Conservation (phyloP, 2,797 vertebrate species). For the Cuculus canorus region DNA sequence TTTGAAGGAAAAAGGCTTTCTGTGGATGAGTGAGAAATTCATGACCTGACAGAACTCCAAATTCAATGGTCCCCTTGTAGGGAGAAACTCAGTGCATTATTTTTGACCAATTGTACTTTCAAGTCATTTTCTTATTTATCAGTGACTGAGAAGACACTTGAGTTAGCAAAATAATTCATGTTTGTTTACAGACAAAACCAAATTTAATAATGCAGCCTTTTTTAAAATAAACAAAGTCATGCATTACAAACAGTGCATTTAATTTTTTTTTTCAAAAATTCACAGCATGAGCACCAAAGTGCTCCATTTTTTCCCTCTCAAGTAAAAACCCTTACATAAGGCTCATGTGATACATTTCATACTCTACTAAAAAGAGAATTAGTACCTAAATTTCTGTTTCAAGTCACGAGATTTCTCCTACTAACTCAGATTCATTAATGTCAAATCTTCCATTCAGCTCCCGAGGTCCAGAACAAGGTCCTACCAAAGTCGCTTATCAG, state of each 20-base stretch:
- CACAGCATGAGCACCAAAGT: not conserved
- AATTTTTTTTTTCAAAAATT: not conserved
- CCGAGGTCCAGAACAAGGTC: not conserved
- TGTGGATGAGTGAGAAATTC: conserved; percentile 13
- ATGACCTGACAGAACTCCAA: not conserved
- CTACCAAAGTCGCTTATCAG: not conserved
- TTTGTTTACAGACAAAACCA: conserved; percentile 43
- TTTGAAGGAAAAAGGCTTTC: conserved; percentile 18
- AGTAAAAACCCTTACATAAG: not conserved
- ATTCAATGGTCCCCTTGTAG: conserved; percentile 24
- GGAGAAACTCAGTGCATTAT: not conserved
- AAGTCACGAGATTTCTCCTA: not conserved
- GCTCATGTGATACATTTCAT: too few species aligned
- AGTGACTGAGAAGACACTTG: conserved; percentile 41
- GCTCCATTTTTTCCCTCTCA: not conserved
- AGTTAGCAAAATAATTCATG: conserved; percentile 39
- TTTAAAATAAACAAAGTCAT: not conserved
- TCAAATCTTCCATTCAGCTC: not conserved
- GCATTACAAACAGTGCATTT: not conserved
- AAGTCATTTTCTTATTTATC: conserved; percentile 36
- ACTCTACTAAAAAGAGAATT: not conserved
- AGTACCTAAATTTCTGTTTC: not conserved
- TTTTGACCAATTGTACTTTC: conserved; percentile 35
- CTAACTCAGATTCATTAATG: fast-evolving
- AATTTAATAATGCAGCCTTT: conserved; percentile 31